Evolutionary conservation across 1,140 invertebrate species (phyloP), one percentile per base, ranked within the genome.

Genomic region (Drosophila takahashii): DNA sequence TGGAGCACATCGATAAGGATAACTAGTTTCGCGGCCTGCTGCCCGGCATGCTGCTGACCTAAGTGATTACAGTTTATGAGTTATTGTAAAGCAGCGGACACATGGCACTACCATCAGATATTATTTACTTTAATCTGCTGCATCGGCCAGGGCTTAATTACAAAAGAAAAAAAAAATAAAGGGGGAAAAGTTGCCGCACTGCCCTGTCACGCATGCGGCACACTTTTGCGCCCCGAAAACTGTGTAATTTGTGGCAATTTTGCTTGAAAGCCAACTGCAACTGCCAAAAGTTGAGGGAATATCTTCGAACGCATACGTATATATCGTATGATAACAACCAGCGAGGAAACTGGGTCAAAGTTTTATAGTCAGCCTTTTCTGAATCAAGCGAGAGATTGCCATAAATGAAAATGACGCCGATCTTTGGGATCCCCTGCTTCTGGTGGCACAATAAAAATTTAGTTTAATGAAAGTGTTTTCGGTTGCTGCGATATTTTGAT

Each of bases 231-330:
- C 76, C 83, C 74, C 64, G 76, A 81, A 83, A 86, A 77, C 77
- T 78, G 79, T 87, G 84, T 87, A 87, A 87, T 87, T 87, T 87
- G 83, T 87, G 83, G 83, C 85, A 87, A 87, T 87, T 87, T 87
- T 48, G 71, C 54, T 71, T 54, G 53, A 77, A 69, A 66, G 64
- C 58, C 60, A 67, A 57, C 37, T 53, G 62, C 47, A 47, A 72
- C 54, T 59, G 29, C 44, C 53, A 39, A 45, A 27, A 47, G 45
- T 37, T 16, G 37, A 41, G 56, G 29, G 54, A 26, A 52, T 50
- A 42, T 9, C 39, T 18, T 13, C 44, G 15, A 22, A 32, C 22
- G 22, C 41, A 44, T 22, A 4, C 41, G 41, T 10, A 44, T 22
- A 22, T 22, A 22, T n/a, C n/a, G n/a, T 51, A 51, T 54, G 73